Evolutionary conservation across 1,140 invertebrate species (phyloP).

Genomic region (Drosophila neocordata): DNA sequence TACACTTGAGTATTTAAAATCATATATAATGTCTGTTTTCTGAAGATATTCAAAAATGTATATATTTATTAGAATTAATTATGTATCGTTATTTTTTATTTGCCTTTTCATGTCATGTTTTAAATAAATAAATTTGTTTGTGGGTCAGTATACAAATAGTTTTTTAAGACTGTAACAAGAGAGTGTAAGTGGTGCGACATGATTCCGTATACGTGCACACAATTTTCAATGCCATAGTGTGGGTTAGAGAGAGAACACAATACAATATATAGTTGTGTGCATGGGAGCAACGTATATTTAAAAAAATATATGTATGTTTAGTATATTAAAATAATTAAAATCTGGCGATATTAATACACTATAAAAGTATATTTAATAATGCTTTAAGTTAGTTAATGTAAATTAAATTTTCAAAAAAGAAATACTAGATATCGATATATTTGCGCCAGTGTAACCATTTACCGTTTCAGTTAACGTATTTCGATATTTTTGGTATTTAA

Average conservation of each 20-base stretch:
- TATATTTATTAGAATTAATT: neutral
- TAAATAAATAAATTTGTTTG: neutral
- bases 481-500: too few relatives aligned
- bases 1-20: neutral
- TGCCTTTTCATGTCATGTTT: neutral
- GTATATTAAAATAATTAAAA: too few relatives aligned
- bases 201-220: conserved; percentile 12
- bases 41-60: neutral
- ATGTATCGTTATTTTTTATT: neutral
- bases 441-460: neutral
- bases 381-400: too few relatives aligned
- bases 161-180: conserved; percentile 19
- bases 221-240: conserved; percentile 14
- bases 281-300: too few relatives aligned
- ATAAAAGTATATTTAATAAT: too few relatives aligned
- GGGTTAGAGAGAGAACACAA: conserved; percentile 44
- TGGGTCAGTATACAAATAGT: neutral
- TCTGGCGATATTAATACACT: too few relatives aligned
- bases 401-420: too few relatives aligned
- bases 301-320: too few relatives aligned
- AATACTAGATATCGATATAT: conserved; percentile 14
- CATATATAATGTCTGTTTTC: neutral
- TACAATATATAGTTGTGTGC: conserved; percentile 5
- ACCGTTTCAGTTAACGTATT: neutral
- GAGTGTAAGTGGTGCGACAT: conserved; percentile 20